phyloP scores from a whole-genome alignment of 2,797 vertebrate species.

The Gila robusta region DNA sequence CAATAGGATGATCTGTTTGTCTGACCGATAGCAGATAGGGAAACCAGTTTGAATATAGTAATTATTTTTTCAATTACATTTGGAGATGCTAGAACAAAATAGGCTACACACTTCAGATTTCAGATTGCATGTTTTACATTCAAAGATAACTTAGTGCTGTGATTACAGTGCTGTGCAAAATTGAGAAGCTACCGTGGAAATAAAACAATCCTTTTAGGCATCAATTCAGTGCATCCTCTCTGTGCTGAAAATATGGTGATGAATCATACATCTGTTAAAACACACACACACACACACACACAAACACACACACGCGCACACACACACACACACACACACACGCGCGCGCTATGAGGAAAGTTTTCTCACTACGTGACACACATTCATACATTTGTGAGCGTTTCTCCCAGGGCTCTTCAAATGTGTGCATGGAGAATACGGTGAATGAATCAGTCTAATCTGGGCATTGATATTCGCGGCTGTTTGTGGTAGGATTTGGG shows the following conservation, averaged over 20 bases:
- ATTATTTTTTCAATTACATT: background rate
- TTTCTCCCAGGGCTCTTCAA: slow-evolving; percentile 58
- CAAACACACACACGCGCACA: background rate
- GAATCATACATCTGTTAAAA: slow-evolving; percentile 57
- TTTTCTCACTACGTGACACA: slow-evolving; percentile 50
- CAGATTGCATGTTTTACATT: slow-evolving; percentile 43
- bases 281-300: slow-evolving; percentile 12
- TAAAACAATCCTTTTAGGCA: slow-evolving; percentile 48
- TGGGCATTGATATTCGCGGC: slow-evolving; percentile 64
- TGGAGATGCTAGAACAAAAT: background rate
- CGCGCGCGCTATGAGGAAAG: slow-evolving; percentile 30
- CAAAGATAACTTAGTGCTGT: slow-evolving; percentile 36
- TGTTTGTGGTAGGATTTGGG: slow-evolving; percentile 58
- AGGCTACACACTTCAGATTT: background rate
- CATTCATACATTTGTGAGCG: slow-evolving; percentile 61
- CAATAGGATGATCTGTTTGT: background rate
- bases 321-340: background rate
- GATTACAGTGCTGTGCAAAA: slow-evolving; percentile 43
- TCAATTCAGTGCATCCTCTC: slow-evolving; percentile 35
- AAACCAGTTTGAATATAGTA: background rate
- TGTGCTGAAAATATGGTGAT: slow-evolving; percentile 48
- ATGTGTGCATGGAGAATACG: slow-evolving; percentile 50
- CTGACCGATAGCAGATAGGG: background rate
- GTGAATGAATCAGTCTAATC: slow-evolving; percentile 64
- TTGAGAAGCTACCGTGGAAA: slow-evolving; percentile 43